Evolutionary conservation across 2,888 invertebrate species (phyloP).

Genomic region (Gastrophysa polygoni): DNA sequence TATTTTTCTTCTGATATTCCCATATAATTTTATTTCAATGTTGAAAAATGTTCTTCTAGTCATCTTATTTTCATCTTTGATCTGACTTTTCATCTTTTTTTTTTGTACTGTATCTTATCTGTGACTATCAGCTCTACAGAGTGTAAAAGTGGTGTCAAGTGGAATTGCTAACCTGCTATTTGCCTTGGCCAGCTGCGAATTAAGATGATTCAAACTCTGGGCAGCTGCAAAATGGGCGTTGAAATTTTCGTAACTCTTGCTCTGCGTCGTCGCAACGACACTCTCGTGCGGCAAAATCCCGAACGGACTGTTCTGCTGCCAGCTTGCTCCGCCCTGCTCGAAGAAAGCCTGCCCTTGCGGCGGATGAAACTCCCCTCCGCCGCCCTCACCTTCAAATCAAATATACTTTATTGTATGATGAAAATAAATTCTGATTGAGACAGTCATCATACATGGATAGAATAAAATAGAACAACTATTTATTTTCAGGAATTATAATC

Average conservation of each 20-base stretch:
- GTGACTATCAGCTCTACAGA: slow-evolving; percentile 53
- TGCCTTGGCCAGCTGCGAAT: slow-evolving; percentile 66
- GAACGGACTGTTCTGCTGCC: slow-evolving; percentile 82
- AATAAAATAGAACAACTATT: too few species aligned
- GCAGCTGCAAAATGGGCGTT: slow-evolving; percentile 73
- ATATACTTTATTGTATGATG: too few species aligned
- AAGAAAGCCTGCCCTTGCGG: slow-evolving; percentile 70
- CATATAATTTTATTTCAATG: too few species aligned
- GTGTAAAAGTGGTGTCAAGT: slow-evolving; percentile 40
- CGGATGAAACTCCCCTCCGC: slow-evolving; percentile 61
- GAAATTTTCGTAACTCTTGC: slow-evolving; percentile 68
- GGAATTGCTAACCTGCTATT: slow-evolving; percentile 56
- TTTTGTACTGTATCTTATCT: too few species aligned
- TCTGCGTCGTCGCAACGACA: slow-evolving; percentile 69
- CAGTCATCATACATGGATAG: too few species aligned
- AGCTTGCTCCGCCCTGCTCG: slow-evolving; percentile 70
- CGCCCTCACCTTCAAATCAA: too few species aligned
- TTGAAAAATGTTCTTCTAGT: too few species aligned
- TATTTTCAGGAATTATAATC: too few species aligned
- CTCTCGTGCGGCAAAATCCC: slow-evolving; percentile 81
- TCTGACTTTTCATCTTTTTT: too few species aligned
- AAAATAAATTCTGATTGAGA: too few species aligned
- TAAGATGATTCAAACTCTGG: slow-evolving; percentile 67
- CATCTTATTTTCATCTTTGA: too few species aligned
- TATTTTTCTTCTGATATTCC: too few species aligned